Base-by-base conservation (phyloP, 2,797 vertebrate species). In the Chaenodraco wilsoni region DNA sequence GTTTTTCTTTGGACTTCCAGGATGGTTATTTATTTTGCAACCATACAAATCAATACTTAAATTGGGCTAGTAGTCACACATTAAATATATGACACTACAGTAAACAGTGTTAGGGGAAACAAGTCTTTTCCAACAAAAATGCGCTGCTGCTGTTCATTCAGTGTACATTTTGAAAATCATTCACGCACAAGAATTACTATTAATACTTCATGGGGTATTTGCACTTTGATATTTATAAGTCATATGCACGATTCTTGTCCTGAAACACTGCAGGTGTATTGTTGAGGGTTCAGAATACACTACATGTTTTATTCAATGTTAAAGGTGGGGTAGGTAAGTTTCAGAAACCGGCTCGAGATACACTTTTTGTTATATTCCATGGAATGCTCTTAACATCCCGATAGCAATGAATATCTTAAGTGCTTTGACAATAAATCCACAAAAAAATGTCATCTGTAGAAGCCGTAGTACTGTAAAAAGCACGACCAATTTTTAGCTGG, bases 1-100 rank as follows among this genome's bases (percentile, higher is more conserved):
- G 54, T 69, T 64, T 56, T 15, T 44, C 46, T 69, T 48, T 55
- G 17, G 9, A 61, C 58, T 33, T 23, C 19, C 4, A 49, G 13
- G 23, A 56, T 46, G 56, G 31, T 16, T 55, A 16, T 52, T 57
- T 69, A 23, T 52, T 15, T 60, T 15, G 23, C 15, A 72, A 13
- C 43, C 9, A 45, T 16, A 5, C 33, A 52, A 70, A 51, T 43
- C 23, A 49, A 45, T 14, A 33, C 31, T 52, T 19, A n/a, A 50
- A 41, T n/a, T 23, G 46, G 23, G 46, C 40, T 21, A 27, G 12
- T 51, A 44, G 15, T 59, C 48, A 23, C 8, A 43, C 31, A 62
- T 50, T 52, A 37, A 9, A 45, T 62, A 3, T 58, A 19, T 57
- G 17, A 9, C 31, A 44, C n/a, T 14, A 51, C 3, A 43, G 5